Evolutionary conservation across 2,797 vertebrate species (phyloP), one percentile per base, ranked within the genome.

Genomic region (Ibycter americanus): DNA sequence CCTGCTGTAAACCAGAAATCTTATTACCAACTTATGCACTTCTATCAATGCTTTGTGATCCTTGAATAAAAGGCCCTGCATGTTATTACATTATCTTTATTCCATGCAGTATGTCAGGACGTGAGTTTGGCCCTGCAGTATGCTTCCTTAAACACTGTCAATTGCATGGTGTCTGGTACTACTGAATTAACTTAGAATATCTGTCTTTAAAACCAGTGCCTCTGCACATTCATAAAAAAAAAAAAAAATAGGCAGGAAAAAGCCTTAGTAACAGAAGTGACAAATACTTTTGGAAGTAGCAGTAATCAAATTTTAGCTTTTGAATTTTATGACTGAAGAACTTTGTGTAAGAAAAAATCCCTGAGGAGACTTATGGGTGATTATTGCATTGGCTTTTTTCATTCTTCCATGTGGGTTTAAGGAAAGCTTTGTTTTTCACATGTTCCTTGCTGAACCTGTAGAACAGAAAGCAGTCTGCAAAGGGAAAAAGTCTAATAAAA

Each of bases 251-350:
- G 10, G 1, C 8, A 72, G 18, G 11, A 87, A 67, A 65, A 83
- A 25, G 11, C 25, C 16, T 68, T 59, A 83, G 32, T 90, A 93
- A 88, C 54, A 89, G 38, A 96, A 92, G 15, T 49, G 38, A 88
- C 44, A 86, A 68, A 38, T 73, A 49, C 31, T 89, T 61, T 67
- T 97, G 86, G 79, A 95, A 77, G 44, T 38, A 93, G 44, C 68
- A 55, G 42, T 94, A 94, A 74, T 87, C 71, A 74, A 95, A 90
- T 94, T 90, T 93, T 95, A 65, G 73, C 27, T 78, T 89, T 95
- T 95, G 74, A 83, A 96, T 97, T 97, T 97, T 89, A 95, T 26
- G 56, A 81, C 63, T 14, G 49, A 94, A 89, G 31, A 87, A 91
- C 42, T 97, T 96, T 90, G 74, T 87, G 17, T 77, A 93, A 92